Conservation (phyloP, 2,797 vertebrate species). For the Pseudotriccus pelzelni region DNA sequence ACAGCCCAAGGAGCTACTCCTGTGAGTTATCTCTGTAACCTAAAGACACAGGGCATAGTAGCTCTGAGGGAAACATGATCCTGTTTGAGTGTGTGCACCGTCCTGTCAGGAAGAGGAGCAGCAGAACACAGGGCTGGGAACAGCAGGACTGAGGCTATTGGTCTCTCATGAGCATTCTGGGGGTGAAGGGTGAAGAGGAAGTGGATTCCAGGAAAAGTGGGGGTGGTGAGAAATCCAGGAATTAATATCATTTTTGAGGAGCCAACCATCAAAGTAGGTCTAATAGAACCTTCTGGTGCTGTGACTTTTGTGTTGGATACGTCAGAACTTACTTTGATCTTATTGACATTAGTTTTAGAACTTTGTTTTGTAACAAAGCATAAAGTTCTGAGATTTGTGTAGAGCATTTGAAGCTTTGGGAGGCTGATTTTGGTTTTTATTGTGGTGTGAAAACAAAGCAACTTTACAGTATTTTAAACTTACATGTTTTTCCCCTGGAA, state of each 20-base stretch:
- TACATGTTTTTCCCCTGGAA: background rate
- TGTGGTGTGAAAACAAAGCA: background rate
- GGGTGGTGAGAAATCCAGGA: constrained; percentile 72
- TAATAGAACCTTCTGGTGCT: constrained; percentile 59
- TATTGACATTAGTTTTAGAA: background rate
- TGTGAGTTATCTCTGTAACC: constrained; percentile 70
- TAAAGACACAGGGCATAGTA: constrained; percentile 56
- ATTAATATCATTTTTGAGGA: constrained; percentile 67
- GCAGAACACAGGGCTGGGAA: background rate
- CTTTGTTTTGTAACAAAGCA: background rate
- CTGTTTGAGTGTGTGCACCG: background rate
- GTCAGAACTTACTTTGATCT: background rate
- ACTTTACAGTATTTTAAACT: background rate
- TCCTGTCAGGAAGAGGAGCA: constrained; percentile 38
- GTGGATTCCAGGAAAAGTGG: constrained; percentile 59
- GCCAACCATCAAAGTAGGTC: constrained; percentile 77
- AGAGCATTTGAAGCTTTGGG: background rate
- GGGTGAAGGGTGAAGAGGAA: constrained; percentile 85
- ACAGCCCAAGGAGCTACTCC: constrained; percentile 31
- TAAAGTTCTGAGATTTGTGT: background rate
- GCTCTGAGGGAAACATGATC: constrained; percentile 77
- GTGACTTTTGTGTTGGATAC: background rate
- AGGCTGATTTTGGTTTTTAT: background rate
- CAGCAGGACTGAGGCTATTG: background rate
- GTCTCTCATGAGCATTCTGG: constrained; percentile 29